phyloP scores from a whole-genome alignment of 2,888 invertebrate genomes.

The Rhorus exstirpatorius region DNA sequence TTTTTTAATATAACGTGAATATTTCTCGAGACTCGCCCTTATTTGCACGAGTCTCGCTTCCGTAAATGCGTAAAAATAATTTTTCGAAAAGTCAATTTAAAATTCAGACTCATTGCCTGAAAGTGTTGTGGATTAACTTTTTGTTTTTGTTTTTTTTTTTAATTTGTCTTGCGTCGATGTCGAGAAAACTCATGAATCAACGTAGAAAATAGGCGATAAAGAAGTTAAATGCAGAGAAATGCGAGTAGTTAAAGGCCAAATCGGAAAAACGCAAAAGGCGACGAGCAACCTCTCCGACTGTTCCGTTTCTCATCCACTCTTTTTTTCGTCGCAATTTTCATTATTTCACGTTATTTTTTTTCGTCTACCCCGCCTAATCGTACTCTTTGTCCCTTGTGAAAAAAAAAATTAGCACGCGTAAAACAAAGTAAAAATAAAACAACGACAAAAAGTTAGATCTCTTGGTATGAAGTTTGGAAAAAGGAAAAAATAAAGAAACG shows the following conservation, averaged over 20 bases:
- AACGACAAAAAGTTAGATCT: not conserved
- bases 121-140: constrained; percentile 4
- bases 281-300: constrained; percentile 11
- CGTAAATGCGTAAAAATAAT: constrained; percentile 24
- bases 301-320: not conserved
- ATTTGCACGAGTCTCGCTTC: constrained; percentile 15
- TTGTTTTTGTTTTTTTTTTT: constrained; percentile 7
- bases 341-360: constrained; percentile 15
- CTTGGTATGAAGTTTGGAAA: not conserved
- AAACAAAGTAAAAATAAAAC: not conserved
- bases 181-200: constrained; percentile 30
- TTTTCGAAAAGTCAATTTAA: not conserved
- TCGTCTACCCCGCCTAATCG: not conserved
- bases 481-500: not conserved
- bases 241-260: constrained; percentile 63
- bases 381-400: not conserved
- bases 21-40: constrained; percentile 42
- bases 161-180: constrained; percentile 29
- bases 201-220: constrained; percentile 27
- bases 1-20: too few relatives aligned
- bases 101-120: not conserved
- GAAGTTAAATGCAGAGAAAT: constrained; percentile 70
- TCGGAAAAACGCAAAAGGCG: constrained; percentile 45
- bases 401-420: not conserved
- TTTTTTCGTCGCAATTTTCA: not conserved